phyloP scores from a whole-genome alignment of 2,888 invertebrate genomes.

The Tiliacea citrago region DNA sequence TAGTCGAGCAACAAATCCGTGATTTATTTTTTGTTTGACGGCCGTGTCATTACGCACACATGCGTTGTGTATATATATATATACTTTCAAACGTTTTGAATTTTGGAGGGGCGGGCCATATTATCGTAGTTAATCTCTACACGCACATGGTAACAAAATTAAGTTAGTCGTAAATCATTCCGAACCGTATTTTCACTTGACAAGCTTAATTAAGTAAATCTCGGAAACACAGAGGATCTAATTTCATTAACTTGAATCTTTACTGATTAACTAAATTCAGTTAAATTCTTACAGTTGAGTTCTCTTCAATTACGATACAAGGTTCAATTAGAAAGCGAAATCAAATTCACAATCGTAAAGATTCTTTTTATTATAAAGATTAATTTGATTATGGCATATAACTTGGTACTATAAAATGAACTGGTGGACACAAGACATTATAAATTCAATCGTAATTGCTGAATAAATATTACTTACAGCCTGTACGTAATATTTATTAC shows the following conservation, averaged over 20 bases:
- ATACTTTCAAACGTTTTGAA: too few relatives aligned
- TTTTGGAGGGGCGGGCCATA: too few relatives aligned
- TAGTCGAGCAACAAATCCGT: too few relatives aligned
- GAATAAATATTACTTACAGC: neutral
- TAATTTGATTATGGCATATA: neutral
- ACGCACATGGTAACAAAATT: neutral
- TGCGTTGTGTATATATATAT: too few relatives aligned
- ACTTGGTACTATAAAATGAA: neutral
- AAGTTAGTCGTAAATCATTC: neutral
- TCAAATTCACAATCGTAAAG: neutral
- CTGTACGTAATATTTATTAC: too few relatives aligned
- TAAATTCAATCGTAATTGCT: neutral
- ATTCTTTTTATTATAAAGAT: neutral
- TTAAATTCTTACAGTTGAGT: slow-evolving; percentile 20
- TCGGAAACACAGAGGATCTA: slow-evolving; percentile 23
- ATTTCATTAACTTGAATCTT: slow-evolving; percentile 31
- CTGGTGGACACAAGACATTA: neutral
- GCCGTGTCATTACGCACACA: too few relatives aligned
- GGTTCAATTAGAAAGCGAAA: slow-evolving; percentile 19
- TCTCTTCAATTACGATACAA: slow-evolving; percentile 19
- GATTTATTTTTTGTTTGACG: too few relatives aligned
- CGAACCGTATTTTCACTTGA: neutral
- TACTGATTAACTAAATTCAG: slow-evolving; percentile 35
- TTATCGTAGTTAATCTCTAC: too few relatives aligned
- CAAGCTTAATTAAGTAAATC: slow-evolving; percentile 19